A percentile compares a stretch with the other conserved stretches of the same genome.
Evolutionary conservation across 2,113 vertebrate species (phyloP).

Genomic region (Sclerurus mexicanus): DNA sequence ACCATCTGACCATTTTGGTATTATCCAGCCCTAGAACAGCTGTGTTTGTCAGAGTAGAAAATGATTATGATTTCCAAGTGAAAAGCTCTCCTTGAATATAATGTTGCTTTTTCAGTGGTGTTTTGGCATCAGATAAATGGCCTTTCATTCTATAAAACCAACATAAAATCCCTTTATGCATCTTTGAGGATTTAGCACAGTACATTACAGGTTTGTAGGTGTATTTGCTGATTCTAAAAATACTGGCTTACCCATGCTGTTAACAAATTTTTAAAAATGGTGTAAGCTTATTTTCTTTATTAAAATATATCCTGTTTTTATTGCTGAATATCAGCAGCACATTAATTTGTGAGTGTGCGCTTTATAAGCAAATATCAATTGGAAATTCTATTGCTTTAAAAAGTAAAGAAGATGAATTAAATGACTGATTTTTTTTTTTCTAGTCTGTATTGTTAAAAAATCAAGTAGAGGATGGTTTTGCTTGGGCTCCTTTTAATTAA

Average conservation of each 20-base stretch:
- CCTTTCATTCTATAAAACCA: background rate
- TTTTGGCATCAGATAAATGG: constrained; percentile 36
- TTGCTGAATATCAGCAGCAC: background rate
- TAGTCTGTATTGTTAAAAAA: background rate
- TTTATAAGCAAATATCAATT: background rate
- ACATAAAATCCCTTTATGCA: background rate
- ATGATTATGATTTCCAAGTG: constrained; percentile 27
- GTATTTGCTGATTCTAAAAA: background rate
- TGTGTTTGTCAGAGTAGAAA: constrained; percentile 34
- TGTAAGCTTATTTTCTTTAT: background rate
- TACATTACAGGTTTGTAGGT: background rate
- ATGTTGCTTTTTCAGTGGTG: constrained; percentile 12
- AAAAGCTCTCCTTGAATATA: constrained; percentile 23
- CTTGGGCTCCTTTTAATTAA: background rate
- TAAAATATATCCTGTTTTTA: background rate
- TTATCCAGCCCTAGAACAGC: constrained; percentile 4
- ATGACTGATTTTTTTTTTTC: background rate
- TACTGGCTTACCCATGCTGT: background rate
- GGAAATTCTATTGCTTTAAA: background rate
- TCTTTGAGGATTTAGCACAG: background rate
- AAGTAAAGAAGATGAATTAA: background rate
- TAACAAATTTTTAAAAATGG: background rate
- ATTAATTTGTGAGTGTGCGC: background rate
- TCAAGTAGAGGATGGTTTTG: background rate
- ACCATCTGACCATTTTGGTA: constrained; percentile 12